These are phyloP conservation scores for cat (Felis catus) DNA, from an alignment of 2,113 vertebrate genomes.

Conservation along the genomic window F.catus_Fca126_mat1.0 CM031416.1:89294001-89294500, in stretches of 20 bases:
- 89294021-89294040: background rate
- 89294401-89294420: background rate
- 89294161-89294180: constrained; percentile 1
- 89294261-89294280: background rate
- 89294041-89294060: background rate
- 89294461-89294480: background rate
- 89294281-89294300: background rate
- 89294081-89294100: background rate
- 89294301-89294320: constrained; percentile 7
- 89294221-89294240: background rate
- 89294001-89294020: background rate
- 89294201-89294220: constrained; percentile 16
- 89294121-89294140: background rate
- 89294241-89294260: background rate
- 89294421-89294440: background rate
- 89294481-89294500: background rate
- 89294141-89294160: background rate
- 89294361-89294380: background rate
- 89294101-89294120: background rate
- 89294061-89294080: background rate
- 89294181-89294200: background rate
- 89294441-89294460: background rate
- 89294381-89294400: background rate
- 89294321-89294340: background rate
- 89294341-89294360: background rate